phyloP scores from a whole-genome alignment of 2,888 invertebrate species.

The Euzetes globulus region DNA sequence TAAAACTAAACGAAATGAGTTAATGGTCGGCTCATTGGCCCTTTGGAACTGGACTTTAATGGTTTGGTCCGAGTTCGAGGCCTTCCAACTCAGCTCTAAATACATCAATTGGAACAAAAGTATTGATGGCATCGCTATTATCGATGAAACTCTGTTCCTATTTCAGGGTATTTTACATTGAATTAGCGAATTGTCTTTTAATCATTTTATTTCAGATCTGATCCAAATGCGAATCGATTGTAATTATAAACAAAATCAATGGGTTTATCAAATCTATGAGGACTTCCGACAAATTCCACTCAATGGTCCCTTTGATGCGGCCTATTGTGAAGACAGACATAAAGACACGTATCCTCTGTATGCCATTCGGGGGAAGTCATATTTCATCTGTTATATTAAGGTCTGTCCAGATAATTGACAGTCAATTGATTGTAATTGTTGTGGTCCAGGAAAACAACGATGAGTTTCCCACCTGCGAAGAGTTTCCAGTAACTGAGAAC shows the following conservation, averaged over 20 bases:
- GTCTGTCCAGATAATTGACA: background rate
- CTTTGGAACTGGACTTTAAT: background rate
- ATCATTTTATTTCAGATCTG: background rate
- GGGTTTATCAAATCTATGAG: background rate
- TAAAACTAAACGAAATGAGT: background rate
- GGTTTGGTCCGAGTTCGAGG: background rate
- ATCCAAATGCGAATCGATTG: background rate
- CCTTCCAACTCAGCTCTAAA: background rate
- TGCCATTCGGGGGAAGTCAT: background rate
- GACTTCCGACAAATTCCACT: background rate
- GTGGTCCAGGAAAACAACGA: background rate
- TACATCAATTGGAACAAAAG: background rate
- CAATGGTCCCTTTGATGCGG: background rate
- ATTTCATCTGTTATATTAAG: background rate
- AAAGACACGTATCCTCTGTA: background rate
- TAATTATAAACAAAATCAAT: background rate
- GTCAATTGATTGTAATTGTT: background rate
- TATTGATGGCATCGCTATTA: conserved; percentile 6
- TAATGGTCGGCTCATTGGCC: background rate
- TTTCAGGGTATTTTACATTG: background rate
- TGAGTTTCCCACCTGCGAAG: background rate
- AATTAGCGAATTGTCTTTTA: background rate
- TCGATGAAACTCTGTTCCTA: background rate
- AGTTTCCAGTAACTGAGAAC: background rate
- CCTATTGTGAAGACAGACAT: background rate